Evolutionary conservation across 2,888 invertebrate genomes (phyloP).

Genomic region (Monopis laevigella): DNA sequence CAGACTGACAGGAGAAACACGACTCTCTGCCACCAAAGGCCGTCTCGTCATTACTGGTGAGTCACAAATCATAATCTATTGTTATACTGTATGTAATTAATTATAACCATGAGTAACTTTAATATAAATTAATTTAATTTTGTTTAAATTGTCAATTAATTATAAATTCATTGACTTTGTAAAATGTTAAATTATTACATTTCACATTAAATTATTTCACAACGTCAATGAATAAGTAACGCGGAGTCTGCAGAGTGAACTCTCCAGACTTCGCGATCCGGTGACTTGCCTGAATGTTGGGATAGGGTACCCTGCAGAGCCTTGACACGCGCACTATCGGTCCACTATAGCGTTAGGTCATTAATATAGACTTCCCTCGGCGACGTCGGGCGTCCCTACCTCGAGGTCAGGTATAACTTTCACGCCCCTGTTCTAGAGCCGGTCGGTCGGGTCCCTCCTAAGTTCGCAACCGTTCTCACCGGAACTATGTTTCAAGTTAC

Average conservation of each 20-base stretch:
- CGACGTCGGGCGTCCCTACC: too few relatives aligned
- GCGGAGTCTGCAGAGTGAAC: slow-evolving; percentile 42
- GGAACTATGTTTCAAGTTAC: slow-evolving; percentile 67
- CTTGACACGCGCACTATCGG: slow-evolving; percentile 48
- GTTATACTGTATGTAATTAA: too few relatives aligned
- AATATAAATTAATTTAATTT: too few relatives aligned
- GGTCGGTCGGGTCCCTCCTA: slow-evolving; percentile 73
- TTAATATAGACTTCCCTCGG: background rate
- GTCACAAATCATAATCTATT: too few relatives aligned
- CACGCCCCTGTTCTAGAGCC: slow-evolving; percentile 67
- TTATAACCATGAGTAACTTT: too few relatives aligned
- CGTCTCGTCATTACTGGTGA: slow-evolving; percentile 95
- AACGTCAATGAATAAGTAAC: too few relatives aligned
- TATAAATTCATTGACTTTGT: too few relatives aligned
- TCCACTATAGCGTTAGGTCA: slow-evolving; percentile 40
- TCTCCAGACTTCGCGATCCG: slow-evolving; percentile 38
- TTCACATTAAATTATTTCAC: too few relatives aligned
- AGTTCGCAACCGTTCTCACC: slow-evolving; percentile 71
- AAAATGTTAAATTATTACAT: too few relatives aligned
- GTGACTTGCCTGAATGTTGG: slow-evolving; percentile 93
- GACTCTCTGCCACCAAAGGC: slow-evolving; percentile 92
- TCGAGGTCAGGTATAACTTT: too few relatives aligned
- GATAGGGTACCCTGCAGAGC: slow-evolving; percentile 93
- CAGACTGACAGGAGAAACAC: slow-evolving; percentile 90
- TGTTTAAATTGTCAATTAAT: too few relatives aligned